Base-by-base conservation (phyloP, 2,888 invertebrate species). In the Apodemia mormo region DNA sequence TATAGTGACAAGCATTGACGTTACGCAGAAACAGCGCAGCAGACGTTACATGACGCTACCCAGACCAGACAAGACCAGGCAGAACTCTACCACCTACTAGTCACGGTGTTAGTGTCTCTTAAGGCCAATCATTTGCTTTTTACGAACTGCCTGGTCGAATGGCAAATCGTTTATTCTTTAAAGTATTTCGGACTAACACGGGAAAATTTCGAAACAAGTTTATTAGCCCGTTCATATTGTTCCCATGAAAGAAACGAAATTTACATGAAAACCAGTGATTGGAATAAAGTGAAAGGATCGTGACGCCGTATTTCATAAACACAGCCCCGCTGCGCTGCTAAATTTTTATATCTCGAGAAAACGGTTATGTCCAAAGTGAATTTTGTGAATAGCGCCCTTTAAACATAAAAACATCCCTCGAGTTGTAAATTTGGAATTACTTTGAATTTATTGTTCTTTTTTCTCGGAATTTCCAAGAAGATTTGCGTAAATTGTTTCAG, bases 341-440 rank as follows among this genome's bases (percentile, higher is more conserved):
- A 89, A 87, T 85, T 89, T 90, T 91, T 89, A 90, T 87, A 33
- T 10, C 33, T 29, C 30, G 61, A 61, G 85, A 83, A 89, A 89
- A 90, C 86, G 81, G 89, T 87, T 89, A 88, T 88, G 85, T 83
- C 82, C 82, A 78, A 82, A 82, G 83, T 83, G 85, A 84, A 85
- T 84, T 85, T 82, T 81, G 79, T 79, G 83, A 84, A 81, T 78
- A 80, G 76, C 79, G 75, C 77, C 76, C 74, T 76, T 45, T 70
- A 72, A 74, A 77, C 76, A 73, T 75, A 71, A 71, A 71, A 77
- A 76, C 75, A 79, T 76, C 78, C 73, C 71, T 69, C 67, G 73
- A 52, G 67, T 81, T 80, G 80, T 80, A 81, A 82, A 81, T 79
- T 80, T 77, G 45, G 54, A 65, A 71, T 65, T 69, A 69, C 71